Conservation (phyloP, 2,888 invertebrate genomes). For the Melipona beecheii region DNA sequence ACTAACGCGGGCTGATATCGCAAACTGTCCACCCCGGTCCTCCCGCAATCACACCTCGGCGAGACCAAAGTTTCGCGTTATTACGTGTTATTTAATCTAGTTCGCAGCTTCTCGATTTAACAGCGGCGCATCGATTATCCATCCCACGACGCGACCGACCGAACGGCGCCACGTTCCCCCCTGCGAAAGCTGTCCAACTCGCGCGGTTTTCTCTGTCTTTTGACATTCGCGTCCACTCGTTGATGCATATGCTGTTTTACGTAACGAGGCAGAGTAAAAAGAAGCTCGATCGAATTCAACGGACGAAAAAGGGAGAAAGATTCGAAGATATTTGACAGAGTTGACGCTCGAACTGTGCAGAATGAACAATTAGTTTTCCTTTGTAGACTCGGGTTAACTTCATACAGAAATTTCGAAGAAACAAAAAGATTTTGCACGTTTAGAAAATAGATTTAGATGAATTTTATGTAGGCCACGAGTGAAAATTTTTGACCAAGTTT, state of each 20-base stretch:
- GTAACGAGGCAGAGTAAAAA: too few relatives aligned
- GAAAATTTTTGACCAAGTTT: not conserved
- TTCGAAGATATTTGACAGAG: too few relatives aligned
- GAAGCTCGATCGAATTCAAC: too few relatives aligned
- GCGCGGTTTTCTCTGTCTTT: not conserved
- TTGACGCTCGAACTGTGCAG: too few relatives aligned
- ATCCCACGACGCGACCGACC: not conserved
- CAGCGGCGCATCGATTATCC: not conserved
- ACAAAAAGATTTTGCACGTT: too few relatives aligned
- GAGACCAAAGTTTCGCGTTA: not conserved
- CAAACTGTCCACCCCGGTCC: not conserved
- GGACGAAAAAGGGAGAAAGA: too few relatives aligned
- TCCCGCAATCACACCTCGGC: slow-evolving; percentile 1
- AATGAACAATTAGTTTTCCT: too few relatives aligned
- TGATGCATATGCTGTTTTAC: too few relatives aligned
- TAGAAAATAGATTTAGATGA: too few relatives aligned
- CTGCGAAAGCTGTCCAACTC: too few relatives aligned
- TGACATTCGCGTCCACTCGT: not conserved
- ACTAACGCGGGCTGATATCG: slow-evolving; percentile 16
- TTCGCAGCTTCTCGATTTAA: not conserved
- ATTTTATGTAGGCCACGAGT: not conserved
- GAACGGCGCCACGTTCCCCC: not conserved
- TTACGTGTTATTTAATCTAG: slow-evolving; percentile 12
- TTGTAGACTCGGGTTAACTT: too few relatives aligned
- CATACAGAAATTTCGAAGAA: too few relatives aligned